A percentile compares a stretch with the other conserved stretches of the same genome.
phyloP scores from a whole-genome alignment of 2,797 vertebrate species.

The Cyclura pinguis region DNA sequence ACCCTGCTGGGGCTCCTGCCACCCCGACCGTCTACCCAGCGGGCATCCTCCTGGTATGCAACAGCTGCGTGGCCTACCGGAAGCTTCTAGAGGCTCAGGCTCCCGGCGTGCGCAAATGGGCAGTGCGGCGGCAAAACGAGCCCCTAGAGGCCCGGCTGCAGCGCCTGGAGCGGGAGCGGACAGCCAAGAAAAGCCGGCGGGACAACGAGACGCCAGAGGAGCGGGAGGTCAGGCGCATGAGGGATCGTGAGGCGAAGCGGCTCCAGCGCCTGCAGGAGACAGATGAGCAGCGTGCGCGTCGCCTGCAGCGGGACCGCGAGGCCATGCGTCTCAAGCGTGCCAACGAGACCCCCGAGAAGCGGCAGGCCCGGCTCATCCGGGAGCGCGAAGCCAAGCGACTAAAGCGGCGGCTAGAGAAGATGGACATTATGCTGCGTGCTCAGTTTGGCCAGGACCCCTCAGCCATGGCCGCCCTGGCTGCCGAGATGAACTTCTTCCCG shows the following conservation, averaged over 20 bases:
- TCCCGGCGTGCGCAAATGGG: slow-evolving; percentile 89
- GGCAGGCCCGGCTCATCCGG: slow-evolving; percentile 93
- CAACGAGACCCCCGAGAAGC: slow-evolving; percentile 95
- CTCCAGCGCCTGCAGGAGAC: slow-evolving; percentile 97
- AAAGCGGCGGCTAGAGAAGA: slow-evolving; percentile 95
- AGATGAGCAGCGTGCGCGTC: slow-evolving; percentile 91
- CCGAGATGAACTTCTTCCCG: slow-evolving; percentile 97
- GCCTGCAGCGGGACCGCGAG: slow-evolving; percentile 95
- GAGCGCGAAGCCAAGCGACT: slow-evolving; percentile 96
- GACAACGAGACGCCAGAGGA: slow-evolving; percentile 94
- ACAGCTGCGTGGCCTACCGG: slow-evolving; percentile 93
- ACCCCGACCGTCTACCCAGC: slow-evolving; percentile 89
- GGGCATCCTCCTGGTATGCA: slow-evolving; percentile 94
- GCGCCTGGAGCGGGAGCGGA: slow-evolving; percentile 94
- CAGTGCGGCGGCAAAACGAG: slow-evolving; percentile 92
- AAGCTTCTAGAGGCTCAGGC: slow-evolving; percentile 90
- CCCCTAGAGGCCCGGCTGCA: slow-evolving; percentile 90
- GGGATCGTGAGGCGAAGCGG: slow-evolving; percentile 96
- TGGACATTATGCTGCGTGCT: slow-evolving; percentile 94
- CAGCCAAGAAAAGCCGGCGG: slow-evolving; percentile 95
- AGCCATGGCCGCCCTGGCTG: slow-evolving; percentile 95
- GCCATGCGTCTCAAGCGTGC: slow-evolving; percentile 96
- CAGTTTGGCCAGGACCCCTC: slow-evolving; percentile 98
- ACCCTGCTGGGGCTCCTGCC: neutral
- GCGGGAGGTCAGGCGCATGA: slow-evolving; percentile 89